Conservation (phyloP, 2,797 vertebrate genomes). For the Bothrops alternatus region DNA sequence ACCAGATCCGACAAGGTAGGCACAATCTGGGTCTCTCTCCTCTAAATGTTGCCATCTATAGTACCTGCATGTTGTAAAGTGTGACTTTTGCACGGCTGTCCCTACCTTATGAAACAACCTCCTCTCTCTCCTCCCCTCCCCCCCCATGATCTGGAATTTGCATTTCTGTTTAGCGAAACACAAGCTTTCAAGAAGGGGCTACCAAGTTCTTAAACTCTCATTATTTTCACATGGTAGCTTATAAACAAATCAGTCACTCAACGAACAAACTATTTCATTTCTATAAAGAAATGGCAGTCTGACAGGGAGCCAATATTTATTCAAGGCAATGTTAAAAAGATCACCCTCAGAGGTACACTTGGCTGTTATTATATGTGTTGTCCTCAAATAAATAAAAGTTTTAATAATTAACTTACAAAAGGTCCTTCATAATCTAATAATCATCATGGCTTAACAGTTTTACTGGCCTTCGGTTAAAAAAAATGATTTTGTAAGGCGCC, state of each 20-base stretch:
- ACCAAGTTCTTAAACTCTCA: not conserved
- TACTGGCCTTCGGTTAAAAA: not conserved
- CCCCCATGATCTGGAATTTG: not conserved
- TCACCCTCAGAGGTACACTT: conserved; percentile 63
- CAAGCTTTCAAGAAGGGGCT: not conserved
- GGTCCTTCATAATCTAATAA: conserved; percentile 5
- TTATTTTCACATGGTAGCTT: conserved; percentile 31
- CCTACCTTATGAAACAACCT: not conserved
- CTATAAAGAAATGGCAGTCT: conserved; percentile 45
- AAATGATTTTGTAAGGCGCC: not conserved
- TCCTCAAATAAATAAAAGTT: conserved; percentile 24
- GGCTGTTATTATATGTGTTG: conserved; percentile 39
- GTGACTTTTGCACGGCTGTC: not conserved
- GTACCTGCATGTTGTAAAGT: not conserved
- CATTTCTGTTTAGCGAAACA: not conserved
- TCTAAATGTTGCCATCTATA: not conserved
- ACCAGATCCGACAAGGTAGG: not conserved
- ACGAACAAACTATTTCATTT: conserved; percentile 42
- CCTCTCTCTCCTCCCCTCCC: not conserved
- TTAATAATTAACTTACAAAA: conserved; percentile 43
- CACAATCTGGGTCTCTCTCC: not conserved
- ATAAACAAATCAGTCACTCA: conserved; percentile 40
- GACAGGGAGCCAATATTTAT: conserved; percentile 69
- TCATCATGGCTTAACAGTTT: not conserved
- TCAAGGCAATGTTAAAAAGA: conserved; percentile 69